A percentile compares a stretch with the other conserved stretches of the same genome.
phyloP scores from a whole-genome alignment of 2,113 vertebrate species.

The Phrynocephalus versicolor region DNA sequence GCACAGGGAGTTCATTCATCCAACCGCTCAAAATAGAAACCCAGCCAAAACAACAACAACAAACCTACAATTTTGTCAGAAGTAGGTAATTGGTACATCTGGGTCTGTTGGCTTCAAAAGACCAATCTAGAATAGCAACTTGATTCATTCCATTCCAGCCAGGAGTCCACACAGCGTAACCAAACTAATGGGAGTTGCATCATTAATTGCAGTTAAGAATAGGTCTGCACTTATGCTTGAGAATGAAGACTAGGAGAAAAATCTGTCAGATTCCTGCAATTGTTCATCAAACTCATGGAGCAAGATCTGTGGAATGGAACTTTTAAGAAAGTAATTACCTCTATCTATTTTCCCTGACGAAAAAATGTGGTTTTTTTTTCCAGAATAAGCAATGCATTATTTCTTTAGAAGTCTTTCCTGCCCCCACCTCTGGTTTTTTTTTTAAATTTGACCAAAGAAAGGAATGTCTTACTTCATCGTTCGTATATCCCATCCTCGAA shows the following conservation, averaged over 20 bases:
- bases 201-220: neutral
- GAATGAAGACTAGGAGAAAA: neutral
- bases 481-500: constrained; percentile 95
- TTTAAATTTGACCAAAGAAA: too few relatives aligned
- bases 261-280: neutral
- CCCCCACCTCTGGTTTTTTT: too few relatives aligned
- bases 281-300: neutral
- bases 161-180: neutral
- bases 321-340: neutral
- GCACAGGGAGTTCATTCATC: neutral
- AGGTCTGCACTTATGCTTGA: neutral
- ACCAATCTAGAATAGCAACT: neutral
- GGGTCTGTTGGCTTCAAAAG: neutral
- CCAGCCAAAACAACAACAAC: neutral
- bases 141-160: neutral
- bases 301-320: too few relatives aligned
- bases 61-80: neutral
- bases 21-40: neutral
- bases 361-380: too few relatives aligned
- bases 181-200: neutral
- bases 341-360: too few relatives aligned
- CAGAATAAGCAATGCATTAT: too few relatives aligned
- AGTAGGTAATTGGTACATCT: neutral
- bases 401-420: too few relatives aligned
- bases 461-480: constrained; percentile 87